Conservation (phyloP, 1,140 invertebrate genomes). For the Neoseiulus cucumeris region DNA sequence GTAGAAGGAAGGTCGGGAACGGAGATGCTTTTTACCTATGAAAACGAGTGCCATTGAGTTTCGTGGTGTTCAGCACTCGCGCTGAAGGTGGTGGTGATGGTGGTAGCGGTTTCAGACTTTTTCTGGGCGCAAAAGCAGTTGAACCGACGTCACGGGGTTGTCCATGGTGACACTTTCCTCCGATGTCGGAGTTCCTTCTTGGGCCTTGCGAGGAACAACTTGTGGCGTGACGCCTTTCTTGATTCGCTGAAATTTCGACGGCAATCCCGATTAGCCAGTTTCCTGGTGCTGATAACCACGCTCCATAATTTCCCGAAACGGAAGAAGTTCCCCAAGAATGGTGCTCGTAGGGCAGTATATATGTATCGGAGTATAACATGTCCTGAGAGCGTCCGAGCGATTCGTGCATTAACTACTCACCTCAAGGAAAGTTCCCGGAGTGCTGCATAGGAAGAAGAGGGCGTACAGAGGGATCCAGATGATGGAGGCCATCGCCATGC, state of each 20-base stretch:
- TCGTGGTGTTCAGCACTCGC: no score
- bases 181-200: neutral
- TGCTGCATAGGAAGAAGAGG: conserved; percentile 34
- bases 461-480: conserved; percentile 45
- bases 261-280: no score
- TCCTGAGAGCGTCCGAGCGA: no score
- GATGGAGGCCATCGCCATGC: conserved; percentile 51
- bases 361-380: no score
- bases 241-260: neutral
- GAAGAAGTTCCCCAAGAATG: no score
- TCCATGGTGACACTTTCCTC: conserved; percentile 7
- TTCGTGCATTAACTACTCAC: conserved; percentile 25
- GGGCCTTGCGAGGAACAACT: neutral
- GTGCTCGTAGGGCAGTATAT: no score
- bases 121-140: conserved; percentile 6
- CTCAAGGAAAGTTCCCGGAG: conserved; percentile 33
- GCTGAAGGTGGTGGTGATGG: no score
- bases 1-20: no score
- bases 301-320: no score
- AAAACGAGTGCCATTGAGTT: no score
- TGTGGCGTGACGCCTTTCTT: conserved; percentile 6
- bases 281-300: no score
- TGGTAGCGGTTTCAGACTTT: neutral
- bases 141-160: conserved; percentile 1
- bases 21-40: no score